Conservation (phyloP, 2,113 vertebrate species). For the Orcinus orca region DNA sequence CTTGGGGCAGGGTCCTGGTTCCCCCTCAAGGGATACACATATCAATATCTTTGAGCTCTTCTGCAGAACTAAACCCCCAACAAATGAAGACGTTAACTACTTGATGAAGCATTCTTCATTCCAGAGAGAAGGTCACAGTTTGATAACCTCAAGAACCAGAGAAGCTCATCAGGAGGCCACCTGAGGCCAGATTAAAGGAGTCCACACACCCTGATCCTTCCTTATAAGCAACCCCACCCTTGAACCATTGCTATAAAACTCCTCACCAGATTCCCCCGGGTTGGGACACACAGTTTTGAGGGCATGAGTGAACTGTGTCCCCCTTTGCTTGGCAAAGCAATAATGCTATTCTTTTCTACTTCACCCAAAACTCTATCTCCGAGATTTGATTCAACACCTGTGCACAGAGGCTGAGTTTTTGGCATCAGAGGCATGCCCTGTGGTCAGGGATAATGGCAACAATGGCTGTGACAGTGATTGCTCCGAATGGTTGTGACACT, state of each 20-base stretch:
- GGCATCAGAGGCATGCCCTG: not conserved
- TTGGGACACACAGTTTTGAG: not conserved
- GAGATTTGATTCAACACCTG: fast-evolving
- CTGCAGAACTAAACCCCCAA: too few species aligned
- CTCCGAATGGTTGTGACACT: not conserved
- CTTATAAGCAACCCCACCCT: not conserved
- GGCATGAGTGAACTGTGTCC: not conserved
- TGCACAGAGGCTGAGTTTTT: not conserved
- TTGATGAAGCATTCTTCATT: too few species aligned
- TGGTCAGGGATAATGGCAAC: not conserved
- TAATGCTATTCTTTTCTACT: not conserved
- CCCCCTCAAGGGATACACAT: fast-evolving
- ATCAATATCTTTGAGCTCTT: too few species aligned
- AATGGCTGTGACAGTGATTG: too few species aligned
- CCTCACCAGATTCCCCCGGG: not conserved
- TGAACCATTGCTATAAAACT: not conserved
- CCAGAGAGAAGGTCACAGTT: not conserved
- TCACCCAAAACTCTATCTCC: not conserved
- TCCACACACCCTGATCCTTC: not conserved
- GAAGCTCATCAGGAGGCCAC: not conserved
- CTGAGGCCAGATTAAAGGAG: not conserved
- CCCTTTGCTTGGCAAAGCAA: not conserved
- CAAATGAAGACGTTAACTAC: too few species aligned
- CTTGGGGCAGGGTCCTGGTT: not conserved
- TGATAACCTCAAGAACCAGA: not conserved